Evolutionary conservation across 2,797 vertebrate genomes (phyloP).

Genomic region (Sebastes kiyomatsui): DNA sequence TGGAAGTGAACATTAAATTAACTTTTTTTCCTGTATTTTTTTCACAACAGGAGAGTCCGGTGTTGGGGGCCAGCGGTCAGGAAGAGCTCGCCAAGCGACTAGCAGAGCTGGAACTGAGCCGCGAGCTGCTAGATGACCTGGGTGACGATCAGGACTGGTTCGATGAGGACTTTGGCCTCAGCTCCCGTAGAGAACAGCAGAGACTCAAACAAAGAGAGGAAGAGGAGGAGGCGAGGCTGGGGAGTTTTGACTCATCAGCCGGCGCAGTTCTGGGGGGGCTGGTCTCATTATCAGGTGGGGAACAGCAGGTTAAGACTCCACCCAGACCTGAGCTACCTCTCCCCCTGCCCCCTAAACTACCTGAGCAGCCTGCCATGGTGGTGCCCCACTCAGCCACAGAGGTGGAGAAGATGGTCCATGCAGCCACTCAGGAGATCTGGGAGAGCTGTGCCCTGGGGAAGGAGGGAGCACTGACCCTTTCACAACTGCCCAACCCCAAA

Average conservation of each 20-base stretch:
- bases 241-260: slow-evolving; percentile 51
- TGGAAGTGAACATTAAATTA: not conserved
- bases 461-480: slow-evolving; percentile 73
- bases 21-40: slow-evolving; percentile 7
- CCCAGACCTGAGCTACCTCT: slow-evolving; percentile 81
- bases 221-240: slow-evolving; percentile 54
- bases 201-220: slow-evolving; percentile 76
- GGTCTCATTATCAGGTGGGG: slow-evolving; percentile 70
- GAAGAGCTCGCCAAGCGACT: slow-evolving; percentile 94
- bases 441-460: slow-evolving; percentile 84
- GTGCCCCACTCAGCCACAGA: slow-evolving; percentile 89
- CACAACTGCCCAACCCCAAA: slow-evolving; percentile 64
- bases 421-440: slow-evolving; percentile 92
- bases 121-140: slow-evolving; percentile 88
- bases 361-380: slow-evolving; percentile 87
- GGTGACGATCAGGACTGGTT: slow-evolving; percentile 98
- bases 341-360: slow-evolving; percentile 80
- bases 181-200: slow-evolving; percentile 88
- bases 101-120: slow-evolving; percentile 92
- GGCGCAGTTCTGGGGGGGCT: slow-evolving; percentile 63
- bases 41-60: slow-evolving; percentile 88
- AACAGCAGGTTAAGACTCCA: slow-evolving; percentile 76
- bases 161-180: slow-evolving; percentile 98
- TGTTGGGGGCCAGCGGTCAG: slow-evolving; percentile 91
- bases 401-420: slow-evolving; percentile 89